Evolutionary conservation across 2,888 invertebrate species (phyloP), one percentile per base, ranked within the genome.

Genomic region (Meliscaeva auricollis): DNA sequence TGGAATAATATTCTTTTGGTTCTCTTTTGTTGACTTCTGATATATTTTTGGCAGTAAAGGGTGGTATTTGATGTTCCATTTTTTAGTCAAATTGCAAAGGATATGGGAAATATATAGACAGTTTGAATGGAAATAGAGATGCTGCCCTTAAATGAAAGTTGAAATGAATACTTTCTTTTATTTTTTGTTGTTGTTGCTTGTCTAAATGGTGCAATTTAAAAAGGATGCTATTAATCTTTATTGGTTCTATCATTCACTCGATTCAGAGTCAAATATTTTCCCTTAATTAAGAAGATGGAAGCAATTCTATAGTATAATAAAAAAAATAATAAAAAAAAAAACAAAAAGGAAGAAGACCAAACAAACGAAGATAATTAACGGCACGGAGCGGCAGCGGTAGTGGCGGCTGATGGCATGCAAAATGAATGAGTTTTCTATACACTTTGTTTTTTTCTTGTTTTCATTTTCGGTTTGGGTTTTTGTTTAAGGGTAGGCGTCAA

Each of bases 221-320:
- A 85, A 81, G 69, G 73, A 77, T 85, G 69, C 81, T 77, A 85
- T 81, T 85, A 85, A 85, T 85, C 81, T 84, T 80, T 84, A 84
- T 84, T 84, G 84, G 84, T 80, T 80, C 84, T 84, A 84, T 84
- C 84, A 76, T 80, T 83, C 83, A 79, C 74, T 74, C 76, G 70
- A 79, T 84, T 72, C 75, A 35, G 64, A 72, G 72, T 81, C 69
- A 81, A 85, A 81, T 81, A 81, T 81, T 76, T 85, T 85, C 50
- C 62, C 81, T 85, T 73, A 85, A 85, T 85, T 81, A 81, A 73
- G 76, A 76, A 81, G 72, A 84, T 74, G 74, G 75, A 80, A 66
- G 58, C 41, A 44, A 20, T 52, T 17, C 11, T 26, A 50, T 13
- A 11, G 8, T 32, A 74, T 26, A 41, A 50, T 44, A 11, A 54